Percentiles rank a stretch among this genome's conserved stretches.
These are phyloP conservation scores for Aethina tumida DNA, from an alignment of 1,140 invertebrate genomes.

Conservation along the genomic window DNA sequence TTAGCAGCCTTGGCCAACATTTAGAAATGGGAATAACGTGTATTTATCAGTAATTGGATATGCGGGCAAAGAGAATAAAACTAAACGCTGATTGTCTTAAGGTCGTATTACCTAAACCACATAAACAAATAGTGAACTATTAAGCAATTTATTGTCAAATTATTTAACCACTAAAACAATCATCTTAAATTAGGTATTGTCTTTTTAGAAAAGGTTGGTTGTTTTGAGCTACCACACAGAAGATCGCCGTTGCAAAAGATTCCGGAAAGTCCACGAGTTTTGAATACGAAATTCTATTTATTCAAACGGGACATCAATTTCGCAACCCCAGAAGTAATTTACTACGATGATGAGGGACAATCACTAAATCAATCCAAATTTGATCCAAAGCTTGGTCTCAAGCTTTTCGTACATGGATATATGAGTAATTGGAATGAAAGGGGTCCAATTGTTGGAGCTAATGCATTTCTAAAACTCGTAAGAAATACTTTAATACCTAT, in stretches of 20 bases:
- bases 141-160: too few species aligned
- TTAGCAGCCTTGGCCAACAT: too few species aligned
- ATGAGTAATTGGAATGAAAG: slow-evolving; percentile 33
- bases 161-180: too few species aligned
- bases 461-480: slow-evolving; percentile 33
- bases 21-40: too few species aligned
- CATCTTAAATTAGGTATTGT: too few species aligned
- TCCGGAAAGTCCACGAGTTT: slow-evolving; percentile 29
- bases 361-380: slow-evolving; percentile 43
- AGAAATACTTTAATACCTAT: slow-evolving; percentile 14
- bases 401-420: slow-evolving; percentile 50
- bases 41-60: too few species aligned
- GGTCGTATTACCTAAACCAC: too few species aligned
- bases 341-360: slow-evolving; percentile 38
- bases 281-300: slow-evolving; percentile 47
- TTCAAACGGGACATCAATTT: slow-evolving; percentile 38
- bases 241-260: slow-evolving; percentile 31
- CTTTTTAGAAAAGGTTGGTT: slow-evolving; percentile 32
- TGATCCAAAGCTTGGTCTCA: slow-evolving; percentile 39
- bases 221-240: slow-evolving; percentile 32
- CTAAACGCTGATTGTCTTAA: too few species aligned
- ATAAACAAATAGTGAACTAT: too few species aligned
- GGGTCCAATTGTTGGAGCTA: slow-evolving; percentile 22
- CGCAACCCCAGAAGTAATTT: slow-evolving; percentile 28
- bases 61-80: too few species aligned